These are phyloP conservation scores for Ctena decussata DNA, from an alignment of 2,888 invertebrate species.

Conservation along the genomic window DNA sequence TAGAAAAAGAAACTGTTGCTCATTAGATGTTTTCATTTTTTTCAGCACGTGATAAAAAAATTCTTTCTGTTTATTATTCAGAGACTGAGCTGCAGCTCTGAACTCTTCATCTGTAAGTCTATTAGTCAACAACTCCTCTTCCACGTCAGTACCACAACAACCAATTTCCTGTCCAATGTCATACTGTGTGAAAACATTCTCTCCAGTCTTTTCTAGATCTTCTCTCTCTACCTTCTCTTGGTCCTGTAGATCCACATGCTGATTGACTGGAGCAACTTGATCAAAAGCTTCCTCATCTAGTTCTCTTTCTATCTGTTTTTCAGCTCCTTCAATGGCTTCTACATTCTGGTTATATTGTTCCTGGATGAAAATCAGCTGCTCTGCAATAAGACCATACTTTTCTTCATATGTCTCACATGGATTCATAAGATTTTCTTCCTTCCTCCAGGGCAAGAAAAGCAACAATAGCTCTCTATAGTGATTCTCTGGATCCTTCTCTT, in stretches of 20 bases:
- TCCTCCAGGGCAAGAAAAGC: slow-evolving; percentile 76
- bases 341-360: slow-evolving; percentile 17
- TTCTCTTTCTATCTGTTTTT: slow-evolving; percentile 23
- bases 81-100: neutral
- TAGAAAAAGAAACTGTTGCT: slow-evolving; percentile 50
- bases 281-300: slow-evolving; percentile 1
- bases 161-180: slow-evolving; percentile 29
- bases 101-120: slow-evolving; percentile 43
- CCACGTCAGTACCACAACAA: neutral
- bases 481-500: slow-evolving; percentile 63
- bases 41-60: slow-evolving; percentile 24
- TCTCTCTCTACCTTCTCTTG: neutral
- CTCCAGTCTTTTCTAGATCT: neutral
- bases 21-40: neutral
- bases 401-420: slow-evolving; percentile 35
- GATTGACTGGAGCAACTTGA: slow-evolving; percentile 10
- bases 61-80: slow-evolving; percentile 25
- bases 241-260: neutral
- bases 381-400: slow-evolving; percentile 12
- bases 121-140: slow-evolving; percentile 35
- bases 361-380: slow-evolving; percentile 11
- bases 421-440: slow-evolving; percentile 64
- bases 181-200: slow-evolving; percentile 16
- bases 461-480: slow-evolving; percentile 60
- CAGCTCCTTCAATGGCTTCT: neutral